Evolutionary conservation across 2,797 vertebrate species (phyloP), one percentile per base, ranked within the genome.

Genomic region (Sebastes itinus): DNA sequence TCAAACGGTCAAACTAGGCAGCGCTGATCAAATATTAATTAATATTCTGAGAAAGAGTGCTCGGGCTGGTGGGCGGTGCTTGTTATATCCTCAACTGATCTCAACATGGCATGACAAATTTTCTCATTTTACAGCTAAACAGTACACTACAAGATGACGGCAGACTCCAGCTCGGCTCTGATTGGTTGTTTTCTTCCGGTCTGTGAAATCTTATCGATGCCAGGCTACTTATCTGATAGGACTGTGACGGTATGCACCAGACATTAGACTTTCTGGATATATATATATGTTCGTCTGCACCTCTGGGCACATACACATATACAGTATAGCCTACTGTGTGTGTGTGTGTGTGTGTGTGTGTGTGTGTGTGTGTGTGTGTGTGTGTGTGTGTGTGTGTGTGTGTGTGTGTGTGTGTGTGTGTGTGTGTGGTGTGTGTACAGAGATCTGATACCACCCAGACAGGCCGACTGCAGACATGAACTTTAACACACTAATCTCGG

Each of bases 401-500:
- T 68, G 8, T 56, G 72, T 9, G 74, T 56, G 73, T 9, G 52
- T 65, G 69, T 32, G 33, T 35, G 58, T 62, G 32, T 68, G 8
- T 32, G 75, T 58, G 73, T 10, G 54, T 62, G 69, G 33, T 35
- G 59, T 63, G n/a, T 72, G 9, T 46, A 62, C 30, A 75, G 35
- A 83, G 71, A 71, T 61, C 60, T 83, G 80, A 84, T 77, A 67
- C 69, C 77, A 79, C 72, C 69, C 83, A 84, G 88, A 82, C 84
- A 80, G 64, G 72, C 85, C 85, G 82, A 83, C 86, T 87, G 65
- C 63, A 86, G 81, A 87, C 78, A 72, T 94, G 92, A 94, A 91
- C 93, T 94, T 93, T 92, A 87, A 84, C 92, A 89, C 83, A 92
- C 71, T 90, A 75, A 85, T 91, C 84, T 88, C 72, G 38, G 78